Conservation (phyloP, 2,113 vertebrate genomes). For the Paracanthobrama guichenoti region DNA sequence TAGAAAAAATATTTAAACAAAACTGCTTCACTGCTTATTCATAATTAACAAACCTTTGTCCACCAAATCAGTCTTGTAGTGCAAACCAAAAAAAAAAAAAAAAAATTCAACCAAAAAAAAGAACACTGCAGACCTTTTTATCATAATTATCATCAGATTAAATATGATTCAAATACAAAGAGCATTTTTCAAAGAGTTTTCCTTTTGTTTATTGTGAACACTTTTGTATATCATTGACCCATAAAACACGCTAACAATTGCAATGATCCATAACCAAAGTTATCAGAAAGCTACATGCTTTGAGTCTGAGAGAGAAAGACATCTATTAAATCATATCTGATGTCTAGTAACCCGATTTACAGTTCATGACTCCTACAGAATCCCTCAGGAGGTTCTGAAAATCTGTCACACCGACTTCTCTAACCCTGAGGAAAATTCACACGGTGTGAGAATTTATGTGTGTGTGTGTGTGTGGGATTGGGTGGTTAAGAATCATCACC, state of each 20-base stretch:
- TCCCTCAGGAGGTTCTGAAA: conserved; percentile 33
- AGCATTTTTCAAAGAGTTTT: background rate
- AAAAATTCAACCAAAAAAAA: background rate
- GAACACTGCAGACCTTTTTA: background rate
- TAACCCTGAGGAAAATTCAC: conserved; percentile 37
- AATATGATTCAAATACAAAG: background rate
- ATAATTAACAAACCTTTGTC: too few relatives aligned
- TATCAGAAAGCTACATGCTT: conserved; percentile 7
- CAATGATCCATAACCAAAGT: background rate
- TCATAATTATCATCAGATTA: too few relatives aligned
- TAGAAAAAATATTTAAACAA: too few relatives aligned
- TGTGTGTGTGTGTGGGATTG: background rate
- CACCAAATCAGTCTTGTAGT: background rate
- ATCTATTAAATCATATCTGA: conserved; percentile 42
- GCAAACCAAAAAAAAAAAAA: background rate
- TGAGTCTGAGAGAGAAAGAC: conserved; percentile 43
- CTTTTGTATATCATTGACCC: background rate
- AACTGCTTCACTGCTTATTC: too few relatives aligned
- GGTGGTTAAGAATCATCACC: conserved; percentile 27
- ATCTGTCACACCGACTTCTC: conserved; percentile 39
- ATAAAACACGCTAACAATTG: background rate
- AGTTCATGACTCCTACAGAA: conserved; percentile 39
- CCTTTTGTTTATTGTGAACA: background rate
- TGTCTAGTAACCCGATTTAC: conserved; percentile 50
- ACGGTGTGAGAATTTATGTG: conserved; percentile 9